A percentile compares a stretch with the other conserved stretches of the same genome.
Evolutionary conservation across 2,888 invertebrate genomes (phyloP).

Genomic region (Rhopalosiphum nymphaeae): DNA sequence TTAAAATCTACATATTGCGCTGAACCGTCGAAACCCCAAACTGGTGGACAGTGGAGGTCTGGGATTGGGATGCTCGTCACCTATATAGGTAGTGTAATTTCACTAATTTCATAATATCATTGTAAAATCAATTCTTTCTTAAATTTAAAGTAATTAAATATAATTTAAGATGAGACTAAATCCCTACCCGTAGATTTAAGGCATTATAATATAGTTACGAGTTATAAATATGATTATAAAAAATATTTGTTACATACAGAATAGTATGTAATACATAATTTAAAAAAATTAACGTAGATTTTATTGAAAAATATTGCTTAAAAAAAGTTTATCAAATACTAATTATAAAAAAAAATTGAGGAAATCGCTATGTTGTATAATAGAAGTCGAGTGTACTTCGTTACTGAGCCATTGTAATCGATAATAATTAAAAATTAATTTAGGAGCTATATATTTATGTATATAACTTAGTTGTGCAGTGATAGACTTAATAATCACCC

Average conservation of each 20-base stretch:
- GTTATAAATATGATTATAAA: too few relatives aligned
- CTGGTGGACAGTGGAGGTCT: slow-evolving; percentile 43
- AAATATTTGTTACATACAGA: not conserved
- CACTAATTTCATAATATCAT: not conserved
- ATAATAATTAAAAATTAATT: not conserved
- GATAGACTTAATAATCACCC: not conserved
- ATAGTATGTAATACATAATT: not conserved
- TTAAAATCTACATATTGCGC: not conserved
- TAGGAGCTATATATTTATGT: not conserved
- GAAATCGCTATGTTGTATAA: not conserved
- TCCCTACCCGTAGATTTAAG: too few relatives aligned
- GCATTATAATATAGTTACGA: too few relatives aligned
- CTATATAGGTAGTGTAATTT: not conserved
- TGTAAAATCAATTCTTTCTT: too few relatives aligned
- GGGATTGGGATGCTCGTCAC: not conserved
- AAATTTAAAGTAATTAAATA: too few relatives aligned
- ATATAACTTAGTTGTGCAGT: not conserved
- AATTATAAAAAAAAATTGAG: not conserved
- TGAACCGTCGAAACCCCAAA: slow-evolving; percentile 33
- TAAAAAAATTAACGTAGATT: not conserved
- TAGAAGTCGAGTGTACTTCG: not conserved
- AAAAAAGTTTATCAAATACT: not conserved
- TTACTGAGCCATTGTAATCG: not conserved
- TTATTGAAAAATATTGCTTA: not conserved
- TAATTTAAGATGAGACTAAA: too few relatives aligned